Percentiles rank a stretch among this genome's conserved stretches.
These are phyloP conservation scores for Odontophorus gujanensis DNA, from an alignment of 2,113 vertebrate species.

Conservation along the genomic window DNA sequence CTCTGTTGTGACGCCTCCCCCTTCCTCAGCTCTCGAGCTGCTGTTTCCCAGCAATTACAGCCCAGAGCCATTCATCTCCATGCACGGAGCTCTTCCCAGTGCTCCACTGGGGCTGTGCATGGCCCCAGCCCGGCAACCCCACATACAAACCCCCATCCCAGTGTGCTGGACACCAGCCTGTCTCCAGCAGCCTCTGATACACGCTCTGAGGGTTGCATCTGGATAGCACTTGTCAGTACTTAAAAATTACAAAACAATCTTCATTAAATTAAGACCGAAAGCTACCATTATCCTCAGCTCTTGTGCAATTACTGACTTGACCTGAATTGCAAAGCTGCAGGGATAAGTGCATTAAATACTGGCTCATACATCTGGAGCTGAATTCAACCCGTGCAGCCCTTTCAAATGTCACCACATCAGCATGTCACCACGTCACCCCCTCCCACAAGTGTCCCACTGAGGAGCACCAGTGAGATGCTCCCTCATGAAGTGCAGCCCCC, in stretches of 20 bases:
- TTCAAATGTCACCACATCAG: background rate
- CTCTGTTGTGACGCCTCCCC: background rate
- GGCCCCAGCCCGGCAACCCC: accelerated
- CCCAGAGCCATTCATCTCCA: slow-evolving; percentile 17
- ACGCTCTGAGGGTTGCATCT: accelerated
- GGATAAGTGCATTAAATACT: background rate
- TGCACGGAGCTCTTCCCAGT: background rate
- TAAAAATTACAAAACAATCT: background rate
- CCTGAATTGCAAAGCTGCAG: background rate
- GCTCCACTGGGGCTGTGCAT: background rate
- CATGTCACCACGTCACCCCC: background rate
- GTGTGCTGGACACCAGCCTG: accelerated
- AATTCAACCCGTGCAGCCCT: background rate
- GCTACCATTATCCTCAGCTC: background rate
- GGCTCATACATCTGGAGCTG: background rate
- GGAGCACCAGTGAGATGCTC: accelerated
- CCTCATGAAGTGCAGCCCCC: background rate
- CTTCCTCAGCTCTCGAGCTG: background rate
- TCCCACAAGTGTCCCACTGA: accelerated
- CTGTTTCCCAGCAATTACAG: slow-evolving; percentile 46
- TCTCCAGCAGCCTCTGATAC: accelerated
- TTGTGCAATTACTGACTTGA: background rate
- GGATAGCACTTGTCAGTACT: background rate
- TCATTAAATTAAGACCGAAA: background rate
- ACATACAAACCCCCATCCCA: accelerated